Evolutionary conservation across 2,797 vertebrate genomes (phyloP).

Genomic region (Siniperca scherzeri): DNA sequence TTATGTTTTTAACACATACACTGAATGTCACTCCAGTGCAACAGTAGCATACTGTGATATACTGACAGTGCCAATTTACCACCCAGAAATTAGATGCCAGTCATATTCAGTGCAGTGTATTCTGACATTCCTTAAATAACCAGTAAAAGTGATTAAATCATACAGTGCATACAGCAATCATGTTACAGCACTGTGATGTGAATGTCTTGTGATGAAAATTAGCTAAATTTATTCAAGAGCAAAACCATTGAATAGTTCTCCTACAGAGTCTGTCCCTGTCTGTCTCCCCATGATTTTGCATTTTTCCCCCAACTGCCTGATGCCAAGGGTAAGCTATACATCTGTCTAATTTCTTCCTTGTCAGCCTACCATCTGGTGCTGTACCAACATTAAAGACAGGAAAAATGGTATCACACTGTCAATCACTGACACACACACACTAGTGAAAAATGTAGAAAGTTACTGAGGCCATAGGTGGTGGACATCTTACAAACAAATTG

Average conservation of each 20-base stretch:
- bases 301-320: conserved; percentile 51
- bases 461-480: conserved; percentile 17
- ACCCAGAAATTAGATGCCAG: background rate
- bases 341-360: conserved; percentile 83
- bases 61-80: background rate
- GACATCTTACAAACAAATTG: conserved; percentile 11
- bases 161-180: background rate
- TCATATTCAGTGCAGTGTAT: background rate
- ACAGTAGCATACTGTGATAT: background rate
- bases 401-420: conserved; percentile 59
- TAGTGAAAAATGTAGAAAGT: background rate
- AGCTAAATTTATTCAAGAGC: conserved; percentile 20
- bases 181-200: background rate
- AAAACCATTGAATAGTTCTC: conserved; percentile 36
- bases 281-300: conserved; percentile 39
- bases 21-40: conserved; percentile 1
- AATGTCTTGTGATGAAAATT: conserved; percentile 1
- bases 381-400: conserved; percentile 70
- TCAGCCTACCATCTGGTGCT: conserved; percentile 80
- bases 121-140: background rate
- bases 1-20: background rate
- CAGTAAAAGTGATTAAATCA: background rate
- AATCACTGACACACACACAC: conserved; percentile 40
- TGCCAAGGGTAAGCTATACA: conserved; percentile 76
- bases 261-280: conserved; percentile 36